Base-by-base conservation (phyloP, 2,113 vertebrate genomes). In the Hippocampus abdominalis region DNA sequence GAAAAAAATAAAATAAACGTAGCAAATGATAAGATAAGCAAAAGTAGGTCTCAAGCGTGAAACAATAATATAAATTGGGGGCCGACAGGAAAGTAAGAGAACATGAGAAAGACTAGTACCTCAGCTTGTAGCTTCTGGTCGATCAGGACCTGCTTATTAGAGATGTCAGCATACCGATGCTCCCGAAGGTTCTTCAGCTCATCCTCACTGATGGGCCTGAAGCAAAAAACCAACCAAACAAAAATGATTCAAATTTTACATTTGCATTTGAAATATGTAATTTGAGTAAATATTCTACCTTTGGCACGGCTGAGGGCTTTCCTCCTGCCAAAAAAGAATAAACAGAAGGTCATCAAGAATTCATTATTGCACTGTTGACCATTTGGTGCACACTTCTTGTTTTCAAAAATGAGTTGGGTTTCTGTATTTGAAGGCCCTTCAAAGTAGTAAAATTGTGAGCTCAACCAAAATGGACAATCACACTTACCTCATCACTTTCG, bases 201-300 rank as follows among this genome's bases (percentile, higher is more conserved):
- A 80, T 98, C 97, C 64, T 98, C 95, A 11, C 90, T 96, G 84
- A 99, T 93, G 74, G 95, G 94, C 77, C 97, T 99, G 9, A 42
- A 53, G 0, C 70, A 48, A 72, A 36, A 36, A 5, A 32, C 4
- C 3, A 70, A 66, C 3, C 2, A 63, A n/a, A 72, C 4, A 64
- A 53, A 48, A 44, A 64, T 44, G 23, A 2, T n/a, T 64, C 11
- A 11, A 64, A 11, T 46, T 44, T 16, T 18, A 25, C 27, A 25
- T 3, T 15, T n/a, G 40, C 13, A 27, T 18, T 46, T 16, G n/a
- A 44, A 64, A 64, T 40, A 23, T 42, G 36, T 25, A 44, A 25
- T 64, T 27, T 64, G n/a, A 42, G 18, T 3, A 10, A 53, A 67
- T 53, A 25, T 29, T 51, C 25, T n/a, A 93, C 92, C 88, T 91